phyloP scores from a whole-genome alignment of 1,140 invertebrate species.

The Aphelenchoides fujianensis region DNA sequence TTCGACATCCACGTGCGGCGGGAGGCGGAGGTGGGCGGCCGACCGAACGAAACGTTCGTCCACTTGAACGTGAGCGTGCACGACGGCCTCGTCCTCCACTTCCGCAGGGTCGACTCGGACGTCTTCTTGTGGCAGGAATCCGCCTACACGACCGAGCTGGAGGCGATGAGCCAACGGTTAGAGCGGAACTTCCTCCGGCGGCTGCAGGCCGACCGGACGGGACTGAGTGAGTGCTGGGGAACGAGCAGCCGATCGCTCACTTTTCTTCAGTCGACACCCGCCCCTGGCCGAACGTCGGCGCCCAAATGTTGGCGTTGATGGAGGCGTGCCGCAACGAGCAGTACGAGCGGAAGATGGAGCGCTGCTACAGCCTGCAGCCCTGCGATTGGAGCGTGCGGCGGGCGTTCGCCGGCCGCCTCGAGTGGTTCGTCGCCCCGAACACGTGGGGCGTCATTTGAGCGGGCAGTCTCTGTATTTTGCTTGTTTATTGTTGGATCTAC shows the following conservation, averaged over 20 bases:
- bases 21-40: background rate
- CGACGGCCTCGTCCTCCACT: constrained; percentile 24
- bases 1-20: constrained; percentile 25
- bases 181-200: constrained; percentile 16
- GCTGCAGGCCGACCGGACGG: background rate
- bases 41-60: background rate
- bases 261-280: background rate
- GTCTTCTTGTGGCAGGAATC: constrained; percentile 23
- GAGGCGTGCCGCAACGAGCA: constrained; percentile 16
- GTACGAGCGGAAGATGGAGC: constrained; percentile 7
- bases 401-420: background rate
- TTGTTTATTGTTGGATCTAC: no score
- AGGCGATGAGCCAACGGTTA: background rate
- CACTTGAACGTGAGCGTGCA: constrained; percentile 22
- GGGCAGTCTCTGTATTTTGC: no score
- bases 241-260: background rate
- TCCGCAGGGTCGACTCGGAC: background rate
- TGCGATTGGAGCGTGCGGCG: background rate
- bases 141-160: constrained; percentile 7
- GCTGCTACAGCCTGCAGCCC: constrained; percentile 13
- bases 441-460: constrained; percentile 8
- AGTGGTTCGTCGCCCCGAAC: background rate
- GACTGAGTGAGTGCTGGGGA: constrained; percentile 20
- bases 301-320: background rate
- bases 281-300: background rate